These are phyloP conservation scores for Arrhamphus sclerolepis DNA, from an alignment of 2,797 vertebrate species.

Conservation along the genomic window DNA sequence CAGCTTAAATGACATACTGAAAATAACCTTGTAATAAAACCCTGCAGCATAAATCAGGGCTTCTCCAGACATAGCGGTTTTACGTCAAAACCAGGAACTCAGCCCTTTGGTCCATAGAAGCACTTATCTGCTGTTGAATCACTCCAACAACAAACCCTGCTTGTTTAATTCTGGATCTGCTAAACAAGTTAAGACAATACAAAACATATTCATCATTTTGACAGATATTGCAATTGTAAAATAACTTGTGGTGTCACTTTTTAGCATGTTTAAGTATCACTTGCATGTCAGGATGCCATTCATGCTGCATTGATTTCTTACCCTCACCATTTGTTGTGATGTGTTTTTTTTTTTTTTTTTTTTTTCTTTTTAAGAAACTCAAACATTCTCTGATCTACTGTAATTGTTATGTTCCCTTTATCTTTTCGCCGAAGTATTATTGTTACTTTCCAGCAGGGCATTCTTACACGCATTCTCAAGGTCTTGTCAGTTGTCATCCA, in stretches of 20 bases:
- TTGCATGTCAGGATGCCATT: constrained; percentile 9
- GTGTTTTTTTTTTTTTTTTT: too few species aligned
- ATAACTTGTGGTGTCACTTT: constrained; percentile 33
- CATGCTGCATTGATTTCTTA: constrained; percentile 8
- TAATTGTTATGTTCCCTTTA: not conserved
- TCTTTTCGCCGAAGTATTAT: constrained; percentile 5
- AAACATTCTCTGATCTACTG: not conserved
- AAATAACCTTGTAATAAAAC: constrained; percentile 62
- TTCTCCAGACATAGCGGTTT: constrained; percentile 43
- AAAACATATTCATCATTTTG: constrained; percentile 46
- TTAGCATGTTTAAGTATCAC: constrained; percentile 8
- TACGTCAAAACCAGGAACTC: constrained; percentile 38
- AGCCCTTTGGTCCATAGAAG: constrained; percentile 11
- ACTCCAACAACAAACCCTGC: not conserved
- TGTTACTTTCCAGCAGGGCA: not conserved
- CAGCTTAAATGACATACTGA: constrained; percentile 49
- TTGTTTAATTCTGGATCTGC: constrained; percentile 36
- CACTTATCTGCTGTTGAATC: constrained; percentile 16
- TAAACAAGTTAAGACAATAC: constrained; percentile 28
- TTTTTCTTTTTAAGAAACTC: constrained; percentile 2
- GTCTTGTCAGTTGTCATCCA: too few species aligned
- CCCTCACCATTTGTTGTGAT: constrained; percentile 9
- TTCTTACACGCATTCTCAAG: too few species aligned
- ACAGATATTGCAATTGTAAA: constrained; percentile 37
- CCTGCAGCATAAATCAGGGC: constrained; percentile 55